Evolutionary conservation across 1,140 invertebrate species (phyloP), one percentile per base, ranked within the genome.

Genomic region (Drosophila tani): DNA sequence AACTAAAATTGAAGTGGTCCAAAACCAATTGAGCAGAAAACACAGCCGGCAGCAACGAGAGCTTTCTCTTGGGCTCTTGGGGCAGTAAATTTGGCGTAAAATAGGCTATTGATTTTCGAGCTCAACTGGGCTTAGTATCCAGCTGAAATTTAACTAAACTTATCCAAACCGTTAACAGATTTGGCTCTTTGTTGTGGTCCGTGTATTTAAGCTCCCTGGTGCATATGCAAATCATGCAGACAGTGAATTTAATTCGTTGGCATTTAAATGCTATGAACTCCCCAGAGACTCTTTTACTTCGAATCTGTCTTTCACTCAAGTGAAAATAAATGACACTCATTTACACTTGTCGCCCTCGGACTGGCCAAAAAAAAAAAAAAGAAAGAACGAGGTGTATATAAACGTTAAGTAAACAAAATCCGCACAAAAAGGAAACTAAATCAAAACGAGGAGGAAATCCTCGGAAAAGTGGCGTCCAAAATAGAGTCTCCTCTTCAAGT

Each of bases 241-340:
- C 47, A 67, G 19, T 46, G 29, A 40, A 45, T 62, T 79, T 56
- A 69, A 80, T 45, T 64, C 62, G 38, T 65, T 76, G 40, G 43
- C 64, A 75, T 69, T 81, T 75, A 57, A 57, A 56, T 57, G 43
- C 40, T 41, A 19, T 32, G 56, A 62, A 58, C n/a, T 53, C 53
- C 6, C 46, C 9, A 12, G 45, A 17, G 40, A 55, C 51, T 24
- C 35, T 49, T 70, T 38, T 27, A 55, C 47, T 73, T 41, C 32
- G 60, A 59, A 56, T 32, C 64, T 75, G 50, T 70, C 43, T 47
- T 55, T 57, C 58, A 21, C 64, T 46, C 67, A 63, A 49, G 64
- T 68, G 45, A 56, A 79, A 87, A 86, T 77, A 81, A 87, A 83
- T 84, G 77, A 78, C 66, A 81, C 81, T 88, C 84, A 81, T 84